Evolutionary conservation across 2,797 vertebrate genomes (phyloP).

Genomic region (Lacerta bilineata): DNA sequence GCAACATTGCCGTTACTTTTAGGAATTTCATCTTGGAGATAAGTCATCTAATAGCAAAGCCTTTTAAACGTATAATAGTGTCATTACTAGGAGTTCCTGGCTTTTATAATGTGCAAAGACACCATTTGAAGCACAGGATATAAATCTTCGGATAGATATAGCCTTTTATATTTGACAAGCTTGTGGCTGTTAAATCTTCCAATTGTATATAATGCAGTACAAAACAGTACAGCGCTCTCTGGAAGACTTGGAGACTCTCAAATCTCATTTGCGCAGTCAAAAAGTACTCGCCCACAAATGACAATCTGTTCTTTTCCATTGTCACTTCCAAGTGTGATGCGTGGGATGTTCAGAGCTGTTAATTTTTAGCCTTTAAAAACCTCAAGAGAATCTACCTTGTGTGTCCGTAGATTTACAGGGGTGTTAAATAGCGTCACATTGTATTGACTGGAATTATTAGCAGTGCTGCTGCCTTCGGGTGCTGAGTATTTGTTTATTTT

Average conservation of each 20-base stretch:
- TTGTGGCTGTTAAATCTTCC: background rate
- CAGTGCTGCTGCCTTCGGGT: background rate
- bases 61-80: background rate
- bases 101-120: background rate
- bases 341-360: background rate
- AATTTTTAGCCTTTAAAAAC: background rate
- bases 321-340: background rate
- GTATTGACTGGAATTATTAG: background rate
- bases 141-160: background rate
- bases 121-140: background rate
- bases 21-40: background rate
- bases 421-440: background rate
- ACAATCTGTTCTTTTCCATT: conserved; percentile 11
- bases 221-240: background rate
- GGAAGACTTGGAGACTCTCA: background rate
- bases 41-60: background rate
- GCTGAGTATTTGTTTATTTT: conserved; percentile 19
- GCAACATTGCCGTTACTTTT: background rate
- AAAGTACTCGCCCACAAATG: background rate
- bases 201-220: background rate
- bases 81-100: background rate
- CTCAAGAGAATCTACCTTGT: background rate
- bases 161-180: background rate
- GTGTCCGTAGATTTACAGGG: background rate
- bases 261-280: too few species aligned